Base-by-base conservation (phyloP, 1,140 invertebrate species). In the Macrobrachium rosenbergii region DNA sequence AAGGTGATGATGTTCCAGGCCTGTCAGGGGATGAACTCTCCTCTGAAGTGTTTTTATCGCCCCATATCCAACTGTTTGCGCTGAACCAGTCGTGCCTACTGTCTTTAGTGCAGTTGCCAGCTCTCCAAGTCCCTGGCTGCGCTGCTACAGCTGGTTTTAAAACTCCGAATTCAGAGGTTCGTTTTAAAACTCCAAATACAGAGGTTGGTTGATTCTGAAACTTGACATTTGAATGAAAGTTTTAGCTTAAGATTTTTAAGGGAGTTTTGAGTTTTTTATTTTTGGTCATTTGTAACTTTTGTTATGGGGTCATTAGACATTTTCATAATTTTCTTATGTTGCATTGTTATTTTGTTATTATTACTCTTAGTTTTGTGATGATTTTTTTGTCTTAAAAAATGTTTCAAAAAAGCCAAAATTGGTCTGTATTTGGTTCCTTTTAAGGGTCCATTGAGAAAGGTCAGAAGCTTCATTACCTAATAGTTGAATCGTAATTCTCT, bases 31-130 rank as follows among this genome's bases (percentile, higher is more conserved):
- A 95, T 87, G 96, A 98, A 90, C 92, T 98, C 8, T 95, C 94
- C 62, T 93, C 94, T 11, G 95, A 96, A 60, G 95, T 98, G 76
- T 96, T 99, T 90, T 93, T 94, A 83, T 95, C 96, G n/a, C 96
- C 97, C 23, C 98, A 98, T 92, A 94, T 96, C 63, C 95, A 95
- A 91, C 94, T 99, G 77, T 96, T 99, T 92, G 95, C 98, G 90
- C 92, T 98, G 0, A 97, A 96, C 88, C 93, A 93, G 83, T 94
- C 95, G 86, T 95, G 95, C 16, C 94, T 98, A 14, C 94, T 99
- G 62, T 98, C 97, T 1, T 93, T 99, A 63, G 95, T 99, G n/a
- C 97, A 99, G 91, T 92, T 99, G 75, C 97, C 97, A n/a, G 94
- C 96, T 11, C 91, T 98, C 64, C 95, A 97, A 90, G 93, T 95